Evolutionary conservation across 2,113 vertebrate genomes (phyloP).

Genomic region (Phyllostomus discolor): DNA sequence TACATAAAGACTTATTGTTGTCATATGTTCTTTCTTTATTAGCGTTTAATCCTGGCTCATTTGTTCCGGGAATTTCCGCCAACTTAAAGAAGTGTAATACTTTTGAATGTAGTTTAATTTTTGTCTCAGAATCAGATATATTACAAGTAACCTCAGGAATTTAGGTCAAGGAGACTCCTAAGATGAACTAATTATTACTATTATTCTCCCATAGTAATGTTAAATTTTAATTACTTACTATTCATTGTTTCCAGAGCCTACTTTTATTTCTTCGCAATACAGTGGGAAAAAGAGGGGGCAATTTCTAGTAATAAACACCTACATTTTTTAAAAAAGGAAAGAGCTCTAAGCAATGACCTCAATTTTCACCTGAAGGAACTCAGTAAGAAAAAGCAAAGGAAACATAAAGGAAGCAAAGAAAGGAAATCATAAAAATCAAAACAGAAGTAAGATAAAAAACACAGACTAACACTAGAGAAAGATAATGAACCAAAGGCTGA

Average conservation of each 20-base stretch:
- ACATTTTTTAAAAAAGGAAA: background rate
- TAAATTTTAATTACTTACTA: background rate
- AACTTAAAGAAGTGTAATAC: background rate
- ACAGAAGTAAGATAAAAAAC: background rate
- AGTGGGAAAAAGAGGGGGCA: background rate
- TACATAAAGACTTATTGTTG: background rate
- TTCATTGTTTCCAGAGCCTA: background rate
- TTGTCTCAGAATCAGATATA: background rate
- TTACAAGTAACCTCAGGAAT: background rate
- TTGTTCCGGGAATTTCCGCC: background rate
- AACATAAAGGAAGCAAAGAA: background rate
- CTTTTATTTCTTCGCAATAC: background rate
- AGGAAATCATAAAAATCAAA: background rate
- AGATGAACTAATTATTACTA: background rate
- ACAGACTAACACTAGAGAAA: background rate
- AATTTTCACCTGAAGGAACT: background rate
- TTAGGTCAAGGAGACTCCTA: background rate
- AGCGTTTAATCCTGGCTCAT: background rate
- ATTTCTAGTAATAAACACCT: background rate
- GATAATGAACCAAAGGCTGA: background rate
- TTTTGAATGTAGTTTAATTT: background rate
- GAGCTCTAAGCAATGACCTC: background rate
- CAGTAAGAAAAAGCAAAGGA: background rate
- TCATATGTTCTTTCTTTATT: background rate
- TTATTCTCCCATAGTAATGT: background rate